Base-by-base conservation (phyloP, 2,888 invertebrate genomes). In the Incurvaria masculella region DNA sequence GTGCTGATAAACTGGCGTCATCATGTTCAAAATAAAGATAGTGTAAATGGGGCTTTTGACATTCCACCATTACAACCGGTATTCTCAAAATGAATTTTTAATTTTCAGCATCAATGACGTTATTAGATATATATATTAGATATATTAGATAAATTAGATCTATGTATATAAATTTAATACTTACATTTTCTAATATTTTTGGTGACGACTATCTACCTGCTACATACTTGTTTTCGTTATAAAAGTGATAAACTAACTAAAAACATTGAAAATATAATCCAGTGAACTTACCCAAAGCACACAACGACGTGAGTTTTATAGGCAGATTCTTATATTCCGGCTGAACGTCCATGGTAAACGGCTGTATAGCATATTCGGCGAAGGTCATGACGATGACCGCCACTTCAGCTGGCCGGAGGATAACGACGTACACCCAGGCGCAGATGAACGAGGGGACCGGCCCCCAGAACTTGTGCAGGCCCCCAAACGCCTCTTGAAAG, bases 301-400 rank as follows among this genome's bases (percentile, higher is more conserved):
- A 59, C 21, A 88, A 57, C 1, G 86, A 85, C 39, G 86, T 70
- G 5, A 86, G 61, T 65, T 87, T 88, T 44, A 84, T 84, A 16
- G 84, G 69, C 23, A 63, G 66, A 26, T 71, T 69, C 51, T 72
- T 70, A 38, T 79, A 63, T 11, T 79, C 63, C 1, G 67, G 57
- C n/a, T 72, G 64, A 49, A 83, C 61, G 49, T 74, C 59, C 27
- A 59, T 54, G 1, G 72, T 61, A 56, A 89, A 81, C 1, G 88
- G 88, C 59, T 86, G 83, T 51, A 86, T 83, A 19, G 85, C 78
- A 62, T 91, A 90, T 65, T 89, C 86, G 4, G 89, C 84, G 64
- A 89, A 90, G 1, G 89, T 89, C 62, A 90, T 75, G 2, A 85
- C 83, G 49, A 90, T 83, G 20, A 91, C 85, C 16, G 91, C 89